A percentile compares a stretch with the other conserved stretches of the same genome.
Conservation (phyloP, 2,113 vertebrate genomes). For the Brachirus orientalis region DNA sequence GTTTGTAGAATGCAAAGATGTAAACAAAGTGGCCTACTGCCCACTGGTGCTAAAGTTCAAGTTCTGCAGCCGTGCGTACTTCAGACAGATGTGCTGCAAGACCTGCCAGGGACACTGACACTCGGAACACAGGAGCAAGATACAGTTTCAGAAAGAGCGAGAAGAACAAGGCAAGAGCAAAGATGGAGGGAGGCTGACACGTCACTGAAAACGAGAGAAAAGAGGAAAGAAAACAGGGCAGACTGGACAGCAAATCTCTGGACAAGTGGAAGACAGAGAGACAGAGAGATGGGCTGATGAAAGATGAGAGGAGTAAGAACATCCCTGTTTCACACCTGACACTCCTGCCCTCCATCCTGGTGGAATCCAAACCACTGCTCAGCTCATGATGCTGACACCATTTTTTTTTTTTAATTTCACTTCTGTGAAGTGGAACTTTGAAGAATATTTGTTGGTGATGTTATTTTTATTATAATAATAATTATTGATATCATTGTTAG, state of each 20-base stretch:
- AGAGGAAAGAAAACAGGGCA: slow-evolving; percentile 25
- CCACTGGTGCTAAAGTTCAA: slow-evolving; percentile 99
- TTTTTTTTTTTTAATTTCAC: slow-evolving; percentile 88
- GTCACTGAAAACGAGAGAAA: slow-evolving; percentile 41
- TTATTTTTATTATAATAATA: slow-evolving; percentile 87
- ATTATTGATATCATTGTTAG: slow-evolving; percentile 73
- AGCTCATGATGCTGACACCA: slow-evolving; percentile 88
- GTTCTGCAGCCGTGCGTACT: slow-evolving; percentile 99
- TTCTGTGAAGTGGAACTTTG: slow-evolving; percentile 98
- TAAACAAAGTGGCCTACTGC: slow-evolving; percentile 99
- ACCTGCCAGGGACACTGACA: slow-evolving; percentile 99
- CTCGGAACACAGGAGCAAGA: slow-evolving; percentile 28
- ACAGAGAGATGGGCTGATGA: too few relatives aligned
- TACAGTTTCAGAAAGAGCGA: background rate
- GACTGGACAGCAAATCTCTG: slow-evolving; percentile 31
- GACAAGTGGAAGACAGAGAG: too few relatives aligned
- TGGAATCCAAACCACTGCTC: slow-evolving; percentile 97
- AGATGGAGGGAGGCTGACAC: slow-evolving; percentile 75
- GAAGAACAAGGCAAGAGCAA: slow-evolving; percentile 7
- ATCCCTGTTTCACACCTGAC: slow-evolving; percentile 76
- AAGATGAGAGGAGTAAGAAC: slow-evolving; percentile 27
- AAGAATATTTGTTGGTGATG: slow-evolving; percentile 77
- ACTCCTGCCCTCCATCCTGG: slow-evolving; percentile 82
- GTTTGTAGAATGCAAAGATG: slow-evolving; percentile 96
- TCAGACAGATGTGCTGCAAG: slow-evolving; percentile 99